Conservation (phyloP, 2,797 vertebrate genomes). For the Monodelphis domestica region DNA sequence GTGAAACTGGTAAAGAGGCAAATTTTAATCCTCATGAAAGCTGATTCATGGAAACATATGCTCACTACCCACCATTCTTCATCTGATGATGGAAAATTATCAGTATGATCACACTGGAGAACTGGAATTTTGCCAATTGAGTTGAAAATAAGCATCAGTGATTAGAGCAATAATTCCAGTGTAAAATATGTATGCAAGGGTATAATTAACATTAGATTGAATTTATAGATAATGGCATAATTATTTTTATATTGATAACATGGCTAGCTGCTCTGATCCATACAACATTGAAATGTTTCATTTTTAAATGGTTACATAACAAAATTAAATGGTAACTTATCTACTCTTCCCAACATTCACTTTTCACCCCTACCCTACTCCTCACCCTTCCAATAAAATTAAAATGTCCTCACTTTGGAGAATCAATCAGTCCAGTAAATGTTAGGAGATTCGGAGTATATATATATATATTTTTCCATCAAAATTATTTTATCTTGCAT, state of each 20-base stretch:
- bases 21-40: slow-evolving; percentile 54
- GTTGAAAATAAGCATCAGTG: slow-evolving; percentile 57
- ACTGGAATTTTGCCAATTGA: slow-evolving; percentile 62
- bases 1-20: slow-evolving; percentile 48
- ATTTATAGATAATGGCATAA: slow-evolving; percentile 40
- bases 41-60: slow-evolving; percentile 64
- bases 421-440: slow-evolving; percentile 26
- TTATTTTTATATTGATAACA: slow-evolving; percentile 41
- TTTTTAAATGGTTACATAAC: too few relatives aligned
- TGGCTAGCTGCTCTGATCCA: slow-evolving; percentile 10
- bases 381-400: slow-evolving; percentile 45
- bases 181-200: slow-evolving; percentile 58
- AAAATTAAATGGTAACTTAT: slow-evolving; percentile 27
- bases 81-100: slow-evolving; percentile 58
- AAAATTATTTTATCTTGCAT: slow-evolving; percentile 34
- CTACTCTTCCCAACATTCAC: not conserved
- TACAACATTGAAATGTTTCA: slow-evolving; percentile 37
- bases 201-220: slow-evolving; percentile 48
- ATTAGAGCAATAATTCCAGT: slow-evolving; percentile 54
- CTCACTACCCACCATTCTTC: slow-evolving; percentile 68
- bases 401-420: too few relatives aligned
- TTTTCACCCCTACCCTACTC: not conserved
- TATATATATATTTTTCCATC: not conserved
- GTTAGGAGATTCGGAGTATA: too few relatives aligned
- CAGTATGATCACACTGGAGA: slow-evolving; percentile 51